Evolutionary conservation across 2,113 vertebrate species (phyloP).

Genomic region (Cryptomyrus ogoouensis): DNA sequence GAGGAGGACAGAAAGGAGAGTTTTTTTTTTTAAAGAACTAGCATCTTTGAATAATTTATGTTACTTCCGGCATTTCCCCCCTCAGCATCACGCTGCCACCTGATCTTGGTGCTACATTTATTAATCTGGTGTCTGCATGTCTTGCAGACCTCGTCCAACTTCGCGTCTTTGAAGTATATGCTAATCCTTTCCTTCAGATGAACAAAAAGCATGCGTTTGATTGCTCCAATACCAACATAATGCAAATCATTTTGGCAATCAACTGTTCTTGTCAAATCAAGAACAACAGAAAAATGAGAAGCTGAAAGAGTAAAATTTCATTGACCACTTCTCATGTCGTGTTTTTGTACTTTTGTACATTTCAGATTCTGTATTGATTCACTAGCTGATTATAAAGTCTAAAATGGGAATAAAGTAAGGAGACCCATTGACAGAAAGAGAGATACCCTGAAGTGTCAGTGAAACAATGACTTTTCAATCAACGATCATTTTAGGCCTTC

Average conservation of each 20-base stretch:
- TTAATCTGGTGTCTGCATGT: slow-evolving; percentile 20
- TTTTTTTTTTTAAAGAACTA: background rate
- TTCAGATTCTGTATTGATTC: background rate
- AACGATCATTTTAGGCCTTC: background rate
- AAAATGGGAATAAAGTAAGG: background rate
- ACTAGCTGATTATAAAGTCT: background rate
- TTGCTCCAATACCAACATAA: slow-evolving; percentile 5
- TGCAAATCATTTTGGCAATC: background rate
- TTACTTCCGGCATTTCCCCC: slow-evolving; percentile 11
- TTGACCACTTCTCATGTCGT: background rate
- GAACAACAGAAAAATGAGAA: background rate
- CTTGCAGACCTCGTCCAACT: background rate
- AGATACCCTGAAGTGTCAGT: background rate
- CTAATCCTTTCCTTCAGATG: background rate
- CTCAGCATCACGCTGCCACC: background rate
- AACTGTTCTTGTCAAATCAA: background rate
- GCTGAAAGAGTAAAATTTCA: background rate
- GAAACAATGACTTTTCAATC: background rate
- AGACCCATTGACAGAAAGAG: background rate
- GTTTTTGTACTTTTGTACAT: background rate
- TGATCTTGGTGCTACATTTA: slow-evolving; percentile 18
- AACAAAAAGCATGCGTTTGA: background rate
- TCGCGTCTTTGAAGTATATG: background rate
- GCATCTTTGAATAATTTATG: slow-evolving; percentile 28
- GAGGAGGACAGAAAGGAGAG: background rate